Evolutionary conservation across 2,888 invertebrate species (phyloP).

Genomic region (Chorisops tibialis): DNA sequence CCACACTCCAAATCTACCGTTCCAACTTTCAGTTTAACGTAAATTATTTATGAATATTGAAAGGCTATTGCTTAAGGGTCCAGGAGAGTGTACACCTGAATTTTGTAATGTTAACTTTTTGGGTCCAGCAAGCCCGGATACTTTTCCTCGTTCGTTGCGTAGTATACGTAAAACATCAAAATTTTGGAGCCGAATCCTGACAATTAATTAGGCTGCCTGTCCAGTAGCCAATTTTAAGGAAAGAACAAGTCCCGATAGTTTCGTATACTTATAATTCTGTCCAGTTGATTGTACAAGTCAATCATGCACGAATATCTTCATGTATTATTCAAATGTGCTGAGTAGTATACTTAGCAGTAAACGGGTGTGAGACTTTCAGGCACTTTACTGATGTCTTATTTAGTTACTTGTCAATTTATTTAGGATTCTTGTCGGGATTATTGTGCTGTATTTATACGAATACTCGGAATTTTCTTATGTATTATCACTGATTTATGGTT

Average conservation of each 20-base stretch:
- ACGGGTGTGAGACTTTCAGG: background rate
- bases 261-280: constrained; percentile 13
- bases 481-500: too few relatives aligned
- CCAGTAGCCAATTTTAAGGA: background rate
- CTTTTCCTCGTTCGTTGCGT: background rate
- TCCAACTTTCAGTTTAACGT: constrained; percentile 27
- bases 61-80: constrained; percentile 31
- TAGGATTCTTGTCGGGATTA: too few relatives aligned
- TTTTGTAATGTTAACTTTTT: constrained; percentile 13
- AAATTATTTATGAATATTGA: constrained; percentile 36
- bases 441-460: too few relatives aligned
- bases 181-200: background rate
- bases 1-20: background rate
- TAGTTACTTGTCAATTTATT: too few relatives aligned
- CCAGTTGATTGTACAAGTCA: constrained; percentile 17
- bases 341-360: constrained; percentile 16
- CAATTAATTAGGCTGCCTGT: constrained; percentile 18
- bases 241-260: too few relatives aligned
- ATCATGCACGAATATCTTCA: constrained; percentile 22
- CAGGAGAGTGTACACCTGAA: background rate
- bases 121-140: background rate
- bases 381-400: too few relatives aligned
- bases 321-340: constrained; percentile 21
- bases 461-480: too few relatives aligned
- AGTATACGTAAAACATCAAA: constrained; percentile 18